Evolutionary conservation across 2,797 vertebrate genomes (phyloP).

Genomic region (Lutjanus campechanus): DNA sequence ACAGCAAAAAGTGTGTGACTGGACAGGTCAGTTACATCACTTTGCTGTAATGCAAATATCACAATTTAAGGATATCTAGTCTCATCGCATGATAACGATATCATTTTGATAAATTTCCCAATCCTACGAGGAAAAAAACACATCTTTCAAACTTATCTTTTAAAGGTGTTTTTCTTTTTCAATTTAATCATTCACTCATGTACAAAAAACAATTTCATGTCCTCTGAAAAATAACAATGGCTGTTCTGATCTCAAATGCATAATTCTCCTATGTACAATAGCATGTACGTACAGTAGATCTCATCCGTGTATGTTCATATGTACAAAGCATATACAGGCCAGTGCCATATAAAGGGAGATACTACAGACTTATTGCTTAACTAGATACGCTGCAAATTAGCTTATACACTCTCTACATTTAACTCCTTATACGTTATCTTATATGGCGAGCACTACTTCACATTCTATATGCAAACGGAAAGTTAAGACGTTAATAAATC

Average conservation of each 20-base stretch:
- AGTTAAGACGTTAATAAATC: constrained; percentile 62
- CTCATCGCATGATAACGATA: no score
- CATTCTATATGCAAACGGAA: constrained; percentile 78
- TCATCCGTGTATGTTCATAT: constrained; percentile 80
- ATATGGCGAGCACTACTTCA: constrained; percentile 78
- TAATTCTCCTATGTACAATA: constrained; percentile 82
- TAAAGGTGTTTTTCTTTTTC: constrained; percentile 62
- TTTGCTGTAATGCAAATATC: no score
- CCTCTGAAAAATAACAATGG: constrained; percentile 88
- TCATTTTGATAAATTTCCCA: no score
- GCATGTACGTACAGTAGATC: constrained; percentile 65
- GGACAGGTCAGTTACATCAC: no score
- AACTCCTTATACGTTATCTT: constrained; percentile 74
- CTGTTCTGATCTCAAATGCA: constrained; percentile 85
- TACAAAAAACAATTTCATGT: constrained; percentile 85
- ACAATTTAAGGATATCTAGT: no score
- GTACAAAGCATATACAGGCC: constrained; percentile 86
- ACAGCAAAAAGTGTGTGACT: no score
- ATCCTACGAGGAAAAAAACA: constrained; percentile 11
- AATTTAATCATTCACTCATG: constrained; percentile 82
- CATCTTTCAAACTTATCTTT: constrained; percentile 27
- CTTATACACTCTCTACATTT: constrained; percentile 76
- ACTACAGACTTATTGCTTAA: constrained; percentile 90
- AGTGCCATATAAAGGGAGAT: constrained; percentile 84
- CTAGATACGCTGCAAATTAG: constrained; percentile 85